These are phyloP conservation scores for Bacillus rossius DNA, from an alignment of 1,140 invertebrate species.

Conservation along the genomic window DNA sequence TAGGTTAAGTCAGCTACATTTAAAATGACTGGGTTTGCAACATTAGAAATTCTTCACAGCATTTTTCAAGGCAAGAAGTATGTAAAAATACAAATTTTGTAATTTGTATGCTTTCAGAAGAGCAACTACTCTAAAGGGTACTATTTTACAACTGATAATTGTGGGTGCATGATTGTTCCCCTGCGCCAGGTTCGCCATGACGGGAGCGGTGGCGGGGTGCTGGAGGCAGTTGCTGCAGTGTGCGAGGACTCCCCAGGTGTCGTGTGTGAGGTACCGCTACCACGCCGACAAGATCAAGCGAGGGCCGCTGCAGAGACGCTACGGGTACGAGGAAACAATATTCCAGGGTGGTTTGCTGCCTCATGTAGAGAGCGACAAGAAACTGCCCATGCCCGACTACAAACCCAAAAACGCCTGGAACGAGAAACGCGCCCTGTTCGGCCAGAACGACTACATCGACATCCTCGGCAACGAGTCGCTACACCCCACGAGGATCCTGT, in stretches of 20 bases:
- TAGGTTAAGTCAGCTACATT: no score
- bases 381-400: slow-evolving; percentile 63
- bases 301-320: slow-evolving; percentile 54
- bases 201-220: no score
- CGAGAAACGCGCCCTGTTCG: slow-evolving; percentile 73
- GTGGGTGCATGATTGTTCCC: no score
- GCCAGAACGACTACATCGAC: slow-evolving; percentile 96
- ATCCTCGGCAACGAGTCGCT: slow-evolving; percentile 79
- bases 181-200: no score
- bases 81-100: no score
- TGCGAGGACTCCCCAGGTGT: slow-evolving; percentile 37
- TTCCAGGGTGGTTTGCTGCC: slow-evolving; percentile 62
- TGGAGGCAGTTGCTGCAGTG: background rate
- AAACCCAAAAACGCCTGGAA: slow-evolving; percentile 67
- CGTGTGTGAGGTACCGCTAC: slow-evolving; percentile 52
- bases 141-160: no score
- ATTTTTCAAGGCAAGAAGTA: no score
- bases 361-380: slow-evolving; percentile 44
- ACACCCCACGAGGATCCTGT: slow-evolving; percentile 75
- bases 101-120: no score
- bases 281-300: slow-evolving; percentile 57
- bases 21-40: no score
- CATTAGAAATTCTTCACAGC: no score
- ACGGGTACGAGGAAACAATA: slow-evolving; percentile 64
- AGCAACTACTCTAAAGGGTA: no score